Evolutionary conservation across 2,888 invertebrate genomes (phyloP), one percentile per base, ranked within the genome.

Genomic region (Atrina japonica): DNA sequence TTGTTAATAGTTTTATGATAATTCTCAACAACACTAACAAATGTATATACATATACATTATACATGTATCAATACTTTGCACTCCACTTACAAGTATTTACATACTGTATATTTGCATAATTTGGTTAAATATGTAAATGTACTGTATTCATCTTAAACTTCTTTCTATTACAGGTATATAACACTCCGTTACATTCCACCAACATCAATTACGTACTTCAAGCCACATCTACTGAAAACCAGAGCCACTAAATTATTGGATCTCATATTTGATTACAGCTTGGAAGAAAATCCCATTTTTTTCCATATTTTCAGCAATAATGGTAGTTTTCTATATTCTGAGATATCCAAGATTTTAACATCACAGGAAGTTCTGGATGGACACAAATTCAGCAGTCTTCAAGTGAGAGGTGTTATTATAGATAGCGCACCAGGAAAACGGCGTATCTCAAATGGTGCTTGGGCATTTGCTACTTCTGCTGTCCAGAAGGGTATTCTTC

Each of bases 271-370:
- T 52, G 94, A 95, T 73, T 92, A 94, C 90, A 93, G 93, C 83
- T 92, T 95, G 71, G 93, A 94, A 85, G 92, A 93, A 41, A 94
- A 94, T 89, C 95, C 95, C 6, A 92, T 95, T 64, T 93, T 95
- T 74, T 93, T 95, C 86, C 95, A 95, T 84, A 92, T 94, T 67
- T 95, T 95, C 88, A 95, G 95, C 74, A 95, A 95, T 86, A 94
- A 95, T n/a, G 95, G 95, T 21, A 93, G 94, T 3, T 93, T 93
- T 85, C 91, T 95, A 11, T 95, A 95, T 88, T 93, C 93, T 76
- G 93, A 94, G 88, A 93, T 95, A 78, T 93, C 93, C 41, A 86
- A 93, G 70, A 93, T 94, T 70, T 93, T 87, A 23, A 75, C 71
- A 50, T 67, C 65, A 3, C 49, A 64, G 18, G 56, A 70, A 23